Percentiles rank a stretch among this genome's conserved stretches.
These are phyloP conservation scores for Orchestia grillus DNA, from an alignment of 1,140 invertebrate genomes.

Conservation along the genomic window DNA sequence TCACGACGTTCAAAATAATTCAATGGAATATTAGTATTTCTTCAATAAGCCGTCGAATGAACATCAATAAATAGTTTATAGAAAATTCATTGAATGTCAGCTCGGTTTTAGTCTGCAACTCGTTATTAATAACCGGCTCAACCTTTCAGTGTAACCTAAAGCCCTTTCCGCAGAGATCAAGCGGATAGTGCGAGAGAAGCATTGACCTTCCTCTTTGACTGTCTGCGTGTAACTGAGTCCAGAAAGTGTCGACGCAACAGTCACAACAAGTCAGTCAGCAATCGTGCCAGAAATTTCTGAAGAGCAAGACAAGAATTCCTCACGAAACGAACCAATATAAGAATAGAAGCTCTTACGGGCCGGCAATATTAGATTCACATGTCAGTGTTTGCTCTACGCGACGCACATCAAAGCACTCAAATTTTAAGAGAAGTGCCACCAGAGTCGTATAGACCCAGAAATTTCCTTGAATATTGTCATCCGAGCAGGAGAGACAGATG, in stretches of 20 bases:
- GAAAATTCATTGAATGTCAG: not conserved
- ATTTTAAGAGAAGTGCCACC: not conserved
- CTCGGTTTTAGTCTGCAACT: not conserved
- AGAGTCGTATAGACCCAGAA: not conserved
- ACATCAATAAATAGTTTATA: not conserved
- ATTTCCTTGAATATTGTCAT: not conserved
- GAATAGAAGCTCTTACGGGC: not conserved
- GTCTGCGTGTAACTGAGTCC: not conserved
- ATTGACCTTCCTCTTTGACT: not conserved
- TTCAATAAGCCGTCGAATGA: not conserved
- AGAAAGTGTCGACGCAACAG: not conserved
- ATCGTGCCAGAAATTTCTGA: not conserved
- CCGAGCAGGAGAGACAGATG: not conserved
- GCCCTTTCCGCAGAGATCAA: not conserved
- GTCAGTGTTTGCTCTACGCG: not conserved
- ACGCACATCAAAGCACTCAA: not conserved
- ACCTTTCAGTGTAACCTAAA: not conserved
- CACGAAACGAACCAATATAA: not conserved
- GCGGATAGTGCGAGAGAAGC: not conserved
- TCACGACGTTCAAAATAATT: not conserved
- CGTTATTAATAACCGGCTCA: not conserved
- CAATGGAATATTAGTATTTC: not conserved
- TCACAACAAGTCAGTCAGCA: not conserved
- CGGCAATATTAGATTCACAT: not conserved
- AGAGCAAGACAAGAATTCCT: not conserved